Conservation (phyloP, 2,113 vertebrate species). For the Smithornis capensis region DNA sequence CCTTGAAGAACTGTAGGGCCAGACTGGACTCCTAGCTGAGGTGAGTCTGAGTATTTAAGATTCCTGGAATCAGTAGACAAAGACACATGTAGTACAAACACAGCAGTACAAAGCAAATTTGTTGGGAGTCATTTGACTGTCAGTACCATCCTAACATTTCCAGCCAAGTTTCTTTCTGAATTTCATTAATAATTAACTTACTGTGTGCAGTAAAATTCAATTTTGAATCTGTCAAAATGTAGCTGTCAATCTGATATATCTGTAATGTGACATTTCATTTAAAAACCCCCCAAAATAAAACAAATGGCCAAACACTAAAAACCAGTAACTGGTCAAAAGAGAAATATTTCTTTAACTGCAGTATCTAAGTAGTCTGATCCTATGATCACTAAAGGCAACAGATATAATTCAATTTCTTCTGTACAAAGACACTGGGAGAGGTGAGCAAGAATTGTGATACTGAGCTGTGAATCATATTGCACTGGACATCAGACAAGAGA, state of each 20-base stretch:
- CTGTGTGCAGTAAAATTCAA: not conserved
- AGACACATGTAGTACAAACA: not conserved
- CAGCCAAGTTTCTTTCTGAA: not conserved
- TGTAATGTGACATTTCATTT: not conserved
- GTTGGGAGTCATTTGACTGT: not conserved
- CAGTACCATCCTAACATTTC: not conserved
- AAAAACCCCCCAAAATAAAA: not conserved
- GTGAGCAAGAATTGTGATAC: not conserved
- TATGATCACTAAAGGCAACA: not conserved
- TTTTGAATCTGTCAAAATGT: not conserved
- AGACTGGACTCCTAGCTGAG: not conserved
- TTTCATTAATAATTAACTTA: constrained; percentile 5
- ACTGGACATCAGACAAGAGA: not conserved
- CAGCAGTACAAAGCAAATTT: not conserved
- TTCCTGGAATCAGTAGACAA: not conserved
- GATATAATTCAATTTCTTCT: not conserved
- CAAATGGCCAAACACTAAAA: not conserved
- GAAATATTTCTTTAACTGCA: not conserved
- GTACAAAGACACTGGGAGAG: not conserved
- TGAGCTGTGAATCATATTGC: not conserved
- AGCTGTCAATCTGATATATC: not conserved
- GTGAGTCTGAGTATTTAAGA: not conserved
- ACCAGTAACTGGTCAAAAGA: not conserved
- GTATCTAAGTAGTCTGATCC: not conserved
- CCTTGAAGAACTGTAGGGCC: not conserved